Percentiles rank a stretch among this genome's conserved stretches.
Evolutionary conservation across 2,797 vertebrate genomes (phyloP).

Genomic region (Decapterus maruadsi): DNA sequence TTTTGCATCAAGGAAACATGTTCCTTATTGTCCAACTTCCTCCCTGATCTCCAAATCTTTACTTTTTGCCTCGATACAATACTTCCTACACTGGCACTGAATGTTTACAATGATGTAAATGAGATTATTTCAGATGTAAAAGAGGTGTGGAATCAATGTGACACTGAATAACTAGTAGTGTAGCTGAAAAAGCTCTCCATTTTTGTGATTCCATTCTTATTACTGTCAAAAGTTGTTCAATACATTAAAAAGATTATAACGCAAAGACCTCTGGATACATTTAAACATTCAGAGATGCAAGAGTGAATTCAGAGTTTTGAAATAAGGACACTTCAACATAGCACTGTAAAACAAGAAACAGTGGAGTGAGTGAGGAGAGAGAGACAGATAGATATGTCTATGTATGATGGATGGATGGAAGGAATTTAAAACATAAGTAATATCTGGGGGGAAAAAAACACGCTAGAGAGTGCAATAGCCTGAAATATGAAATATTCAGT

Average conservation of each 20-base stretch:
- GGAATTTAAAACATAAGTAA: too few species aligned
- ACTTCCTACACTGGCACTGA: too few species aligned
- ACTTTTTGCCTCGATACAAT: too few species aligned
- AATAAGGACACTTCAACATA: not conserved
- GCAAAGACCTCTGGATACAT: not conserved
- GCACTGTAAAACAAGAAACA: not conserved
- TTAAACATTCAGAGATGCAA: not conserved
- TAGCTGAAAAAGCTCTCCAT: too few species aligned
- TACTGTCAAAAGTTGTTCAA: not conserved
- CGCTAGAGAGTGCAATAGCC: not conserved
- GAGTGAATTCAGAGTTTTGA: not conserved
- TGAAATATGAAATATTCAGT: not conserved
- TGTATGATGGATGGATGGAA: not conserved
- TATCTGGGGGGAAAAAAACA: not conserved
- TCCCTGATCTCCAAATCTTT: too few species aligned
- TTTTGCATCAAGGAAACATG: too few species aligned
- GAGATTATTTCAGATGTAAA: too few species aligned
- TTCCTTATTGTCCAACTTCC: too few species aligned
- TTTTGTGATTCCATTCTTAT: not conserved
- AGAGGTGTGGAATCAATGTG: too few species aligned
- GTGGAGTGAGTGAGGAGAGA: not conserved
- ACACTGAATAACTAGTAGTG: too few species aligned
- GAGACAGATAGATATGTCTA: too few species aligned
- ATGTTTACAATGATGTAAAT: too few species aligned
- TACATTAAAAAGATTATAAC: not conserved